phyloP scores from a whole-genome alignment of 2,888 invertebrate genomes.

The Drosophila kanekoi region DNA sequence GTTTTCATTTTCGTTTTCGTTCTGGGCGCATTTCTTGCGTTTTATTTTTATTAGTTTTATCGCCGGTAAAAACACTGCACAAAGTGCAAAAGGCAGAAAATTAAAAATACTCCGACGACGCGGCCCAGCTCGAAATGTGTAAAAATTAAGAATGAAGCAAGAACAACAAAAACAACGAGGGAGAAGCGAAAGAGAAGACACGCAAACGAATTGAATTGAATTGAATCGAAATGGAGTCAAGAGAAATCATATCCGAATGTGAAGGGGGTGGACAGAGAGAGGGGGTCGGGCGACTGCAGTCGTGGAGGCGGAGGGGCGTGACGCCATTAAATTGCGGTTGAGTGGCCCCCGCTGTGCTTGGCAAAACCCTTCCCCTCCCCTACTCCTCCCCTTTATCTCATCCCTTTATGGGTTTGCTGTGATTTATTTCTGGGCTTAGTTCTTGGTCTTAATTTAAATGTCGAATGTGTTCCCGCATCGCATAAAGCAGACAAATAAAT shows the following conservation, averaged over 20 bases:
- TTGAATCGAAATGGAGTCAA: slow-evolving; percentile 41
- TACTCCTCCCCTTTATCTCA: too few relatives aligned
- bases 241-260: slow-evolving; percentile 15
- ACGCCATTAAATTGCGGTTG: slow-evolving; percentile 75
- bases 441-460: slow-evolving; percentile 45
- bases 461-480: slow-evolving; percentile 38
- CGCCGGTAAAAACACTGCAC: slow-evolving; percentile 57
- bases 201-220: slow-evolving; percentile 54
- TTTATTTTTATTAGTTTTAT: slow-evolving; percentile 59
- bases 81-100: slow-evolving; percentile 79
- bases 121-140: slow-evolving; percentile 41
- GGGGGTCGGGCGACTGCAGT: neutral
- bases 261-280: neutral
- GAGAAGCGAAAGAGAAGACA: slow-evolving; percentile 18
- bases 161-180: slow-evolving; percentile 4
- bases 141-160: slow-evolving; percentile 30
- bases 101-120: slow-evolving; percentile 76
- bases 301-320: slow-evolving; percentile 70
- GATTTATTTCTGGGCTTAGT: slow-evolving; percentile 45
- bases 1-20: slow-evolving; percentile 77
- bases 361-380: slow-evolving; percentile 24
- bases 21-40: slow-evolving; percentile 45
- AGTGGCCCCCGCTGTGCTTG: slow-evolving; percentile 32
- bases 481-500: slow-evolving; percentile 42
- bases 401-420: slow-evolving; percentile 37